Percentiles rank a stretch among this genome's conserved stretches.
phyloP scores from a whole-genome alignment of 2,113 vertebrate genomes.

The Nycticryphes semicollaris region DNA sequence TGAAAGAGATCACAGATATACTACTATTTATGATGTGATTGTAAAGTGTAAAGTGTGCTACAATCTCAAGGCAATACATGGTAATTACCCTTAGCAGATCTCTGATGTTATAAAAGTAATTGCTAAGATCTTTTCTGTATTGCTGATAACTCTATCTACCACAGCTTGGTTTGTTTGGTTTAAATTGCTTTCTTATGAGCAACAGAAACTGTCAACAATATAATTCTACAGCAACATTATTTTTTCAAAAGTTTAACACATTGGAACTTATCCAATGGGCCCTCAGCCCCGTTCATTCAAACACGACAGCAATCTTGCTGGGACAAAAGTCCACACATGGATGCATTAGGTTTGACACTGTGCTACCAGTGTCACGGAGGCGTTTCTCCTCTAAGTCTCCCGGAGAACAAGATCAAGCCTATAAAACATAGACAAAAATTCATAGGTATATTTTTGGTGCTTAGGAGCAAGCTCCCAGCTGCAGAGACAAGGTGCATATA shows the following conservation, averaged over 20 bases:
- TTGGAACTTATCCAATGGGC: not conserved
- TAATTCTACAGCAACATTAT: not conserved
- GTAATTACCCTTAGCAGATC: conserved; percentile 22
- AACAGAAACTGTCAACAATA: not conserved
- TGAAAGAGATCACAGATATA: conserved; percentile 33
- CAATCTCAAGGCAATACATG: not conserved
- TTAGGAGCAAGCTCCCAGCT: not conserved
- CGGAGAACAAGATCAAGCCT: not conserved
- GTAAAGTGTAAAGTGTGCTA: conserved; percentile 11
- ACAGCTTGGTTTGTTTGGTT: not conserved
- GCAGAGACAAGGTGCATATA: not conserved
- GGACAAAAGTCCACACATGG: not conserved
- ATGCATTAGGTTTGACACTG: not conserved
- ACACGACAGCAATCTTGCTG: not conserved
- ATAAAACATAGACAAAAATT: not conserved
- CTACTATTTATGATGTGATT: conserved; percentile 33
- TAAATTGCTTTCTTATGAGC: not conserved
- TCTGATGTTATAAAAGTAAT: not conserved
- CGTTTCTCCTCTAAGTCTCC: not conserved
- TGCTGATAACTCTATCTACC: not conserved
- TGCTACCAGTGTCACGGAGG: not conserved
- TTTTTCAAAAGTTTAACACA: not conserved
- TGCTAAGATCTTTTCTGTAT: not conserved
- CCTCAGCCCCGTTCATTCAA: not conserved
- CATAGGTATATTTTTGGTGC: not conserved